A percentile compares a stretch with the other conserved stretches of the same genome.
Conservation (phyloP, 1,140 invertebrate species). For the Listronotus bonariensis region DNA sequence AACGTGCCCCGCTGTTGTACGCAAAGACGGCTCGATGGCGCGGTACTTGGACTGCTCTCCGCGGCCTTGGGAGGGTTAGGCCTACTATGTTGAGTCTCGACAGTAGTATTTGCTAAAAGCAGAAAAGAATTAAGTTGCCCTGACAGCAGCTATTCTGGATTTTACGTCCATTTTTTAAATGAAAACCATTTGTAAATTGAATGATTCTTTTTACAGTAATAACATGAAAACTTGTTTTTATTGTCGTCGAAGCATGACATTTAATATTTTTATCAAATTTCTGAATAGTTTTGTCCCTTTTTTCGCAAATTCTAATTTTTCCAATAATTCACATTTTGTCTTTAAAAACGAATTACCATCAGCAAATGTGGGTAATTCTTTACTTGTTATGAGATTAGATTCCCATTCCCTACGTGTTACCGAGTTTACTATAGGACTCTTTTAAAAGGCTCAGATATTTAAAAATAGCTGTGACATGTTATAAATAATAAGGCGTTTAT, state of each 20-base stretch:
- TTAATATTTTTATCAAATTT: background rate
- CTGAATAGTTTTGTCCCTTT: background rate
- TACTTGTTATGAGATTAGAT: background rate
- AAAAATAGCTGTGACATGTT: background rate
- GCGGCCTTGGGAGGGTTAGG: background rate
- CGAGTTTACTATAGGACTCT: constrained; percentile 8
- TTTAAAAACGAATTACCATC: constrained; percentile 17
- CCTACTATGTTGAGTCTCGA: background rate
- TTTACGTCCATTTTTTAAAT: constrained; percentile 11
- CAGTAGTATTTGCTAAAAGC: background rate
- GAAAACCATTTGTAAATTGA: constrained; percentile 15
- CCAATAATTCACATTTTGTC: constrained; percentile 12
- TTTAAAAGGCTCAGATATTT: background rate
- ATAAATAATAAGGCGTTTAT: too few species aligned
- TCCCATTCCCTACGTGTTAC: constrained; percentile 12
- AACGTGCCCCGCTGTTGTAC: background rate
- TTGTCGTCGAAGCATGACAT: constrained; percentile 2
- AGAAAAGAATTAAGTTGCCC: constrained; percentile 6
- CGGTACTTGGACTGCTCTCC: background rate
- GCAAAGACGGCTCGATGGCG: background rate
- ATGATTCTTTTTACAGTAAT: constrained; percentile 13
- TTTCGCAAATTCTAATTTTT: constrained; percentile 9
- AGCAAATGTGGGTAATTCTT: background rate
- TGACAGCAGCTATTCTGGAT: background rate
- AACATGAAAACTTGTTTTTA: constrained; percentile 10